Evolutionary conservation across 2,888 invertebrate species (phyloP).

Genomic region (Dicycla oo): DNA sequence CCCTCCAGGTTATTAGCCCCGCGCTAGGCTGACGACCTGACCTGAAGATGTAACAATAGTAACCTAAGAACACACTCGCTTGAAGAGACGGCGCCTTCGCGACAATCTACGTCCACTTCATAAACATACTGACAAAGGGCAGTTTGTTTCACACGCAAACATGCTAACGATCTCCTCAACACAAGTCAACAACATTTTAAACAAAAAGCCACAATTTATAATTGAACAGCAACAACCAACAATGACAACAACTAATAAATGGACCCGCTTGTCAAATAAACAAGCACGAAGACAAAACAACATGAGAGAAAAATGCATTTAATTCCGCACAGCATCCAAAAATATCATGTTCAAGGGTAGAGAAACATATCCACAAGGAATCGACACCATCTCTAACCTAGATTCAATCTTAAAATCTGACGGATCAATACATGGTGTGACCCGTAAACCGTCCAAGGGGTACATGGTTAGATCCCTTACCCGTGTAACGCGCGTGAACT

Average conservation of each 20-base stretch:
- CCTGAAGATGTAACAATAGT: slow-evolving; percentile 59
- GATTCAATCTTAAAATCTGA: slow-evolving; percentile 80
- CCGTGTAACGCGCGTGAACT: slow-evolving; percentile 89
- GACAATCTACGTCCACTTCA: slow-evolving; percentile 33
- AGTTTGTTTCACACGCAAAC: slow-evolving; percentile 38
- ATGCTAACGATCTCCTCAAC: slow-evolving; percentile 47
- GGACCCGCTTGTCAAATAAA: slow-evolving; percentile 60
- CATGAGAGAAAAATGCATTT: slow-evolving; percentile 29
- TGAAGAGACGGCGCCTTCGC: slow-evolving; percentile 42
- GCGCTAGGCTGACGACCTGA: slow-evolving; percentile 52
- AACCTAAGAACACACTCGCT: slow-evolving; percentile 54
- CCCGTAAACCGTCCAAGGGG: slow-evolving; percentile 83
- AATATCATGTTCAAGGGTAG: slow-evolving; percentile 60
- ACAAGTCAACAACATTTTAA: slow-evolving; percentile 59
- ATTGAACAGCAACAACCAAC: slow-evolving; percentile 45
- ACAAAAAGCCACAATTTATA: slow-evolving; percentile 63
- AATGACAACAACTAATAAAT: slow-evolving; percentile 57
- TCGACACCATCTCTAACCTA: slow-evolving; percentile 80
- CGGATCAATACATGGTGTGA: slow-evolving; percentile 88
- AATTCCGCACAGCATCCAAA: slow-evolving; percentile 40
- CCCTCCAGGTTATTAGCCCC: slow-evolving; percentile 54
- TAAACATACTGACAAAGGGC: slow-evolving; percentile 38
- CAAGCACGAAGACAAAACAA: slow-evolving; percentile 59
- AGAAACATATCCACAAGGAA: slow-evolving; percentile 58
- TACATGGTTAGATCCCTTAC: slow-evolving; percentile 83